Evolutionary conservation across 2,888 invertebrate genomes (phyloP), one percentile per base, ranked within the genome.

Genomic region (Embidobia sp.): DNA sequence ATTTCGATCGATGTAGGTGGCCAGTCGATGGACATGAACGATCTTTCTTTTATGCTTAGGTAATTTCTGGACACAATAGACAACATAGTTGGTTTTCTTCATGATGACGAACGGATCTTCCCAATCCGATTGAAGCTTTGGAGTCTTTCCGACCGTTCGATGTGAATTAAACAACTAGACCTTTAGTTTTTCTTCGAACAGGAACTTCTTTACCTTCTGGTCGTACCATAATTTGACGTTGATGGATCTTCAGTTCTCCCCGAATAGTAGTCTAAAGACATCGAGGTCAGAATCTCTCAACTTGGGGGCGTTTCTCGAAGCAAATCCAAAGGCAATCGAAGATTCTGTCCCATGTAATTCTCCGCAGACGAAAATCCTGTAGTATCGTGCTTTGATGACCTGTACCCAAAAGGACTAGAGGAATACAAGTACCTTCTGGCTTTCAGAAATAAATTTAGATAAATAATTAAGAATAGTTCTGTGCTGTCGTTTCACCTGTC

Each of bases 341-440:
- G 44, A 16, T 70, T 26, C 11, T 29, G 33, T 5, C 44, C 59
- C 0, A 4, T 26, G 18, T 42, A 59, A 10, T 16, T 31, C 15
- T 72, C 37, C 8, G 55, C 63, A 29, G 48, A 53, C 1, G 64
- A 16, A 10, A 31, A 16, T 33, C 35, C 59, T 3, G 69, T 78
- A 1, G 16, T 18, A 11, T 64, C 55, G 31, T 73, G 79, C 29
- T 19, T 63, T 0, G 64, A 59, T 3, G 55, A 77, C 19, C 48
- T 55, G 46, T 73, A n/a, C 61, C 69, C 8, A 77, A 29, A 6
- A 77, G 29, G 44, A 51, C 67, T 10, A 76, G 22, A 4, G 48
- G 59, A n/a, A 76, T 13, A 63, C 73, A 76, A n/a, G n/a, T n/a
- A n/a, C 64, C 64, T 53, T 57, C 11, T 48, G 49, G 51, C 44